Percentiles rank a stretch among this genome's conserved stretches.
Evolutionary conservation across 2,113 vertebrate species (phyloP).

Genomic region (Mirza zaza): DNA sequence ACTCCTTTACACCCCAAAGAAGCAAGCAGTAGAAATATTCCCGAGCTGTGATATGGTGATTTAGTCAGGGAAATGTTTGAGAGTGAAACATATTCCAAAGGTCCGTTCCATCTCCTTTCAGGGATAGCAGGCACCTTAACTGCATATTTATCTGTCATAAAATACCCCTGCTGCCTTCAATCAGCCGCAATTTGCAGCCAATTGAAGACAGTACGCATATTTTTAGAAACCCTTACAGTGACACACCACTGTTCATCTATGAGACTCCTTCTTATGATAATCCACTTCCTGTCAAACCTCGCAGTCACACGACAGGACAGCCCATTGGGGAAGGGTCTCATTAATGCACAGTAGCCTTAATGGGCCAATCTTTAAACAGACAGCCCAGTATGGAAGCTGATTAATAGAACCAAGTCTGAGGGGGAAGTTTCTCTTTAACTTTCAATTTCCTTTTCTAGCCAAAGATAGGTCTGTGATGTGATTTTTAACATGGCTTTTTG

Average conservation of each 20-base stretch:
- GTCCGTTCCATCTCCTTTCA: not conserved
- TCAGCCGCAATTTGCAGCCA: conserved; percentile 31
- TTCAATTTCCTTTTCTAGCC: conserved; percentile 48
- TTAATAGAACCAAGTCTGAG: conserved; percentile 38
- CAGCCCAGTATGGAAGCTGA: conserved; percentile 27
- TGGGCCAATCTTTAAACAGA: conserved; percentile 48
- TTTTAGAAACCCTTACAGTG: conserved; percentile 62
- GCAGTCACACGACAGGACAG: not conserved
- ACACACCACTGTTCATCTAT: conserved; percentile 50
- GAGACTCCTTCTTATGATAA: conserved; percentile 53
- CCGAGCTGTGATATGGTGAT: not conserved
- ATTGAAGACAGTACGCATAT: conserved; percentile 32
- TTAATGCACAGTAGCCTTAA: conserved; percentile 41
- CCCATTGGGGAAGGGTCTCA: conserved; percentile 18
- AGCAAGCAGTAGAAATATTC: not conserved
- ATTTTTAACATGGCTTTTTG: conserved; percentile 50
- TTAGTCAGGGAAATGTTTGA: not conserved
- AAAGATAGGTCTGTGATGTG: conserved; percentile 45
- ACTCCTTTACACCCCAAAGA: not conserved
- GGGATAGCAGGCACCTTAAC: not conserved
- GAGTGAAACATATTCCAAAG: conserved; percentile 20
- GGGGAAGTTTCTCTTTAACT: conserved; percentile 53
- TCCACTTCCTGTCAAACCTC: conserved; percentile 48
- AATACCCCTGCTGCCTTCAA: conserved; percentile 11
- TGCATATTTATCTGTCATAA: conserved; percentile 53